Evolutionary conservation across 2,797 vertebrate genomes (phyloP).

Genomic region (Hemitrygon akajei): DNA sequence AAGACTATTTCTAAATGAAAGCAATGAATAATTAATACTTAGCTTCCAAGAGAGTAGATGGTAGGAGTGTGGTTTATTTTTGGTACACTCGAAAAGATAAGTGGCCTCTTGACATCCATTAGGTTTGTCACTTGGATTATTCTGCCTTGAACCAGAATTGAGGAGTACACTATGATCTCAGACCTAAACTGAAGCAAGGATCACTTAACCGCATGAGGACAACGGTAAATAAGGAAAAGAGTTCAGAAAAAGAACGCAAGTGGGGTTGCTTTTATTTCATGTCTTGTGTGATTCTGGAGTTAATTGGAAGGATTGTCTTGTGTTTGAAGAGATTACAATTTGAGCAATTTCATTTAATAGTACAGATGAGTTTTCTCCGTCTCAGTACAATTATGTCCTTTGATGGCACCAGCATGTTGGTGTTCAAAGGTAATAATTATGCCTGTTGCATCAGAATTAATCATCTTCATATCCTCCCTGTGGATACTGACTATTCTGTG

Average conservation of each 20-base stretch:
- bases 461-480: not conserved
- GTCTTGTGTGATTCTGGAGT: not conserved
- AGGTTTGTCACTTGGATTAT: not conserved
- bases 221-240: not conserved
- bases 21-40: not conserved
- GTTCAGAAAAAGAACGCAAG: not conserved
- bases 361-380: not conserved
- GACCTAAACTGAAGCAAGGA: not conserved
- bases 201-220: not conserved
- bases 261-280: not conserved
- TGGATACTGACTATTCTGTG: not conserved
- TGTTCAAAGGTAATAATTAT: not conserved
- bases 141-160: not conserved
- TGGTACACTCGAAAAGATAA: not conserved
- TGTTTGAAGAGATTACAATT: not conserved
- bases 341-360: not conserved
- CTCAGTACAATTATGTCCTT: not conserved
- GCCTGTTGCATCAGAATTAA: constrained; percentile 7
- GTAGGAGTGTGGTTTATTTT: not conserved
- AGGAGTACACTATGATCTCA: not conserved
- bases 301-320: not conserved
- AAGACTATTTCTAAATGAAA: not conserved
- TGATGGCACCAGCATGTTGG: not conserved
- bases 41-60: not conserved
- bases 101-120: not conserved